Evolutionary conservation across 2,113 vertebrate species (phyloP).

Genomic region (Trichechus manatus): DNA sequence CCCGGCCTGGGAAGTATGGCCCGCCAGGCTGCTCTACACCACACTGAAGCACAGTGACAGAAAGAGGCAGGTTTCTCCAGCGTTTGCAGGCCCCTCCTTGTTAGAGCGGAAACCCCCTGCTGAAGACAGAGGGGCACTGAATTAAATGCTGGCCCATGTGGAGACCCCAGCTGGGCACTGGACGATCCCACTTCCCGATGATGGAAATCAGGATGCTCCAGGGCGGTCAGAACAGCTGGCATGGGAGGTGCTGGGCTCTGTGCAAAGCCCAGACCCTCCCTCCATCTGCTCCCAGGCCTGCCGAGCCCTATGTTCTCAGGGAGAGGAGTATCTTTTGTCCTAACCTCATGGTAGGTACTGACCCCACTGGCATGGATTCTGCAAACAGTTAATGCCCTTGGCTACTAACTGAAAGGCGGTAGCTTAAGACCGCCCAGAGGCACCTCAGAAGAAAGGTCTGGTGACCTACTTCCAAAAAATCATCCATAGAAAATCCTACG

Average conservation of each 20-base stretch:
- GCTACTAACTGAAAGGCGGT: too few relatives aligned
- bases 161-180: not conserved
- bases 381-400: too few relatives aligned
- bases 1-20: too few relatives aligned
- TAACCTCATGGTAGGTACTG: not conserved
- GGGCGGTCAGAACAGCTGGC: not conserved
- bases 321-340: not conserved
- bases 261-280: not conserved
- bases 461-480: too few relatives aligned
- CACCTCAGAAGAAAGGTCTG: too few relatives aligned
- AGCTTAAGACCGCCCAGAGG: too few relatives aligned
- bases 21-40: too few relatives aligned
- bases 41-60: not conserved
- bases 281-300: not conserved
- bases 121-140: not conserved
- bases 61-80: not conserved
- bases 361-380: not conserved
- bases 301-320: not conserved
- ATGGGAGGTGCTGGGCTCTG: not conserved
- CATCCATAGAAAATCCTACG: too few relatives aligned
- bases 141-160: not conserved
- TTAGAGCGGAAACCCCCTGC: not conserved
- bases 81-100: not conserved
- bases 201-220: not conserved
- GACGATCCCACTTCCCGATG: not conserved